Evolutionary conservation across 1,140 invertebrate species (phyloP), one percentile per base, ranked within the genome.

Genomic region (Agraylea sexmaculata): DNA sequence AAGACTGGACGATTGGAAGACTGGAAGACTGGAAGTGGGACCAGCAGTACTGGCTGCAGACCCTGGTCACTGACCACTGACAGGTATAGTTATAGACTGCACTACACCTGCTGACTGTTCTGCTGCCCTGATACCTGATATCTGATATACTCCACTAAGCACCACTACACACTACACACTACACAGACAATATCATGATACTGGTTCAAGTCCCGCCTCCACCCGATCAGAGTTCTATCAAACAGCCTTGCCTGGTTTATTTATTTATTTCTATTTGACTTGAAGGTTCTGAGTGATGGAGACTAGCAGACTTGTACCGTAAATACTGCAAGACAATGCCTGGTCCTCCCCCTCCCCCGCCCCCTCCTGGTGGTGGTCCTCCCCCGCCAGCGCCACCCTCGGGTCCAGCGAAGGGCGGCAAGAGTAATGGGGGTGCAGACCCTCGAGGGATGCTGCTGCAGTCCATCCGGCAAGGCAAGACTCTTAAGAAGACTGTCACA

Each of bases 401-500:
- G 71, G 46, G 74, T 65, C 43, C 67, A 59, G 34, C 67, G 61
- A 40, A 70, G 58, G 46, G 70, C 43, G 51, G 59, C 40, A 58
- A 63, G 36, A 58, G 62, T 10, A 55, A 64, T 3, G 53, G 59
- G n/a, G 63, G 60, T 6, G 70, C 74, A 11, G 73, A 78, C 46
- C 69, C 71, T 25, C 69, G 81, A 51, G 70, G 70, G 41, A 68
- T 75, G 11, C 60, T 93, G 34, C 65, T 93, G 17, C 76, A 77
- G 47, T 86, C 85, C 30, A 93, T 93, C 52, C 75, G 83, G 49
- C 74, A 78, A 58, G 88, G 89, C 31, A 70, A 78, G 37, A 70
- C 73, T 42, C 65, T 93, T 42, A 91, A 87, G 58, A 92, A 91
- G 64, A 76, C 86, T 40, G 74, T 80, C 1, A 91, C 88, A 5